Conservation (phyloP, 2,797 vertebrate species). For the Parauchenoglanis punctatus region DNA sequence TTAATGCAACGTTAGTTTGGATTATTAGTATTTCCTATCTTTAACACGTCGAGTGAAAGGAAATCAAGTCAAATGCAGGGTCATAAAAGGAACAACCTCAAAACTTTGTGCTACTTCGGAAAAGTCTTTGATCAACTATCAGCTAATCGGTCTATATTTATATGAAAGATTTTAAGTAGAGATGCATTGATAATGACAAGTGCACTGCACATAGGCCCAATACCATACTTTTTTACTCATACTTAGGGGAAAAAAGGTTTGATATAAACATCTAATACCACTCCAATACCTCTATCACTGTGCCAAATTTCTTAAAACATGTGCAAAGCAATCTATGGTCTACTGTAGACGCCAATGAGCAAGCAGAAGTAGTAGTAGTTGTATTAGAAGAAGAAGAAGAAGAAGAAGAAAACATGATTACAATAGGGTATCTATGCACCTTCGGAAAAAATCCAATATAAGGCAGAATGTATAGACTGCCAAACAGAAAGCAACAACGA, state of each 20-base stretch:
- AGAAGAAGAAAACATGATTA: not conserved
- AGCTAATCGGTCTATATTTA: not conserved
- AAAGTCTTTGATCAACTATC: not conserved
- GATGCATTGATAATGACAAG: not conserved
- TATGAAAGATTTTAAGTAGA: not conserved
- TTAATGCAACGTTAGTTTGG: not conserved
- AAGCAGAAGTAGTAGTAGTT: not conserved
- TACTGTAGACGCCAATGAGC: not conserved
- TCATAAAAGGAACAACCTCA: not conserved
- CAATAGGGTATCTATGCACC: not conserved
- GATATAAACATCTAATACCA: not conserved
- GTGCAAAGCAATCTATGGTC: not conserved
- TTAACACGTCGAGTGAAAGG: not conserved
- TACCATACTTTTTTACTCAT: not conserved
- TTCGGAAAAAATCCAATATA: not conserved
- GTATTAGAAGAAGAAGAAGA: too few species aligned
- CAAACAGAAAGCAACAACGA: too few species aligned
- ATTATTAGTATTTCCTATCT: not conserved
- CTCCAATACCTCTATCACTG: too few species aligned
- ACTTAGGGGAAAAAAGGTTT: not conserved
- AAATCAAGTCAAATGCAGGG: not conserved
- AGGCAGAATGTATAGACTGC: not conserved
- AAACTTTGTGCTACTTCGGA: not conserved
- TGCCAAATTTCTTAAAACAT: not conserved
- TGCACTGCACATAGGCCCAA: not conserved